Evolutionary conservation across 2,797 vertebrate species (phyloP), one percentile per base, ranked within the genome.

Genomic region (Protosalanx chinensis): DNA sequence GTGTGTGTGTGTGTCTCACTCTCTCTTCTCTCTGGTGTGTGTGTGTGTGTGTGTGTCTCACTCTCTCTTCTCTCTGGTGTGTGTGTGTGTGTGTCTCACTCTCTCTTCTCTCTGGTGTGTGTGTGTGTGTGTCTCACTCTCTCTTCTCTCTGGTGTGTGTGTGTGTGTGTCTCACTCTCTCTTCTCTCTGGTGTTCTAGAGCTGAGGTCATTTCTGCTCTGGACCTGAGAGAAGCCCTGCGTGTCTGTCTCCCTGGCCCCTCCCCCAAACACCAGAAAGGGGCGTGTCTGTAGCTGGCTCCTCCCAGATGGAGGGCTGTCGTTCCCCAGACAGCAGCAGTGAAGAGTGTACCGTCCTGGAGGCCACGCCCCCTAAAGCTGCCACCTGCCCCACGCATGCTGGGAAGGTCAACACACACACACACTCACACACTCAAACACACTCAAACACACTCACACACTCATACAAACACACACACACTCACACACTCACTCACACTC

Each of bases 281-380:
- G 93, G 94, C 73, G 85, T 84, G 83, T 78, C 78, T 41, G 73
- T 79, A 89, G 91, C 85, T 10, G 37, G 8, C 37, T 91, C 93
- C 82, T 94, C 93, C 41, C 92, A 95, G 93, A 93, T 93, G 81
- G 95, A 77, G 81, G 72, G 76, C 79, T 33, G 0, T 64, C 63
- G 16, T 41, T 97, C 96, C 0, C 97, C 97, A 0, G 96, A 98
- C 77, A 98, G 93, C 92, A 97, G 94, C 89, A 95, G 93, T 76
- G 97, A 98, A 85, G 97, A 97, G 88, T 96, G 96, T 81, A 96
- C 97, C 81, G 96, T 98, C 85, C 85, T 98, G 93, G 96, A 98
- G 94, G 97, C 95, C 0, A 93, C 95, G 76, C 95, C 95, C 0
- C 93, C 92, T 4, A 96, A 94, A 84, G 96, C 90, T 82, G 87